phyloP scores from a whole-genome alignment of 2,797 vertebrate species.

The Neopelma chrysocephalum region DNA sequence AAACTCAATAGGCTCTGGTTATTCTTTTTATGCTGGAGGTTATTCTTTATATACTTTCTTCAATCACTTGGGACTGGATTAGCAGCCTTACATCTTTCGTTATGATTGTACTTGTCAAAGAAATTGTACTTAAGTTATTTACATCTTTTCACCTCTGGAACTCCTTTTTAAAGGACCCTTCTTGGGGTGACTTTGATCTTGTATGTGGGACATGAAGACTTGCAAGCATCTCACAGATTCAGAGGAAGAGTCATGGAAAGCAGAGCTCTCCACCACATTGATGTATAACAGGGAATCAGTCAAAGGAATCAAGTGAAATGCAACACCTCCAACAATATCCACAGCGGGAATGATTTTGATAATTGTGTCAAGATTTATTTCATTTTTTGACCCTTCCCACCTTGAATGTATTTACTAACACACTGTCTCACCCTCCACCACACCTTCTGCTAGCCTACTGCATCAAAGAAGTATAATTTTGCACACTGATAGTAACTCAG shows the following conservation, averaged over 20 bases:
- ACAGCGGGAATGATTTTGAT: not conserved
- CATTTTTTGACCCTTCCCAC: not conserved
- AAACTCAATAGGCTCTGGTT: not conserved
- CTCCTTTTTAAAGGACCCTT: not conserved
- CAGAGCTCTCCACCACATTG: not conserved
- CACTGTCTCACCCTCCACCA: not conserved
- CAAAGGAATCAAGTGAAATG: not conserved
- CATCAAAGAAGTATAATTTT: not conserved
- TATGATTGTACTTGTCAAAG: not conserved
- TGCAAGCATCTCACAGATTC: not conserved
- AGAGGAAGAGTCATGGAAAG: not conserved
- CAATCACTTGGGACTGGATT: not conserved
- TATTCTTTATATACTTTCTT: not conserved
- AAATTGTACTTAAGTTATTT: not conserved
- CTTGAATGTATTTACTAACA: not conserved
- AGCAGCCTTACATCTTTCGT: not conserved
- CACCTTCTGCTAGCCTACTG: not conserved
- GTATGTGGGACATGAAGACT: not conserved
- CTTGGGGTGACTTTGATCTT: not conserved
- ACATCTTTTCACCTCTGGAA: not conserved
- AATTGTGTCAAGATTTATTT: not conserved
- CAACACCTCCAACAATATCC: not conserved
- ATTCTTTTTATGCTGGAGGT: not conserved
- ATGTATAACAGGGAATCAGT: not conserved
- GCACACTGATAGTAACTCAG: not conserved